A percentile compares a stretch with the other conserved stretches of the same genome.
Evolutionary conservation across 1,140 invertebrate genomes (phyloP).

Genomic region (Drosophila navojoa): DNA sequence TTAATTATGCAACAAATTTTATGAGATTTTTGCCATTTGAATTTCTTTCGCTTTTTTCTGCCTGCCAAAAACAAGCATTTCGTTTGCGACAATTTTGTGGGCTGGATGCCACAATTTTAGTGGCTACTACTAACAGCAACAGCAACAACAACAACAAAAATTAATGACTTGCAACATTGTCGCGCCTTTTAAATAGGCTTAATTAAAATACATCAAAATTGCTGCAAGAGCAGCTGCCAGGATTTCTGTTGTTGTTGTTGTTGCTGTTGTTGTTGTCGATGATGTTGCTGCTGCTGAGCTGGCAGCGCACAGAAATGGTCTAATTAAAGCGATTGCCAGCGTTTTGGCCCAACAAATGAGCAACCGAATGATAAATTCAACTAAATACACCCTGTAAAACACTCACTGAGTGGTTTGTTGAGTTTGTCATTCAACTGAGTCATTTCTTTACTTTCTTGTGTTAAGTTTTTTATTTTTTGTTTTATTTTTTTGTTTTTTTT

Average conservation of each 20-base stretch:
- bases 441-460: too few relatives aligned
- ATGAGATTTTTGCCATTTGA: neutral
- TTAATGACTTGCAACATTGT: slow-evolving; percentile 46
- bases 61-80: slow-evolving; percentile 1
- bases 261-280: slow-evolving; percentile 18
- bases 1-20: slow-evolving; percentile 15
- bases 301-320: slow-evolving; percentile 63
- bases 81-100: slow-evolving; percentile 11
- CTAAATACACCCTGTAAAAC: slow-evolving; percentile 18
- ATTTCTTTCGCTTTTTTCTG: neutral
- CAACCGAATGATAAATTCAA: slow-evolving; percentile 20
- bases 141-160: neutral
- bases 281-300: slow-evolving; percentile 8
- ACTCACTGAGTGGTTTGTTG: neutral
- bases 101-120: slow-evolving; percentile 19
- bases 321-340: slow-evolving; percentile 68
- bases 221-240: neutral
- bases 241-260: neutral
- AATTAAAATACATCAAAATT: slow-evolving; percentile 52
- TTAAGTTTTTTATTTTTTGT: too few relatives aligned
- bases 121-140: slow-evolving; percentile 17
- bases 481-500: too few relatives aligned
- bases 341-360: slow-evolving; percentile 56
- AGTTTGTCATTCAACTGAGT: neutral
- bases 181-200: slow-evolving; percentile 47